phyloP scores from a whole-genome alignment of 2,888 invertebrate genomes.

The Trachelus iudaicus region DNA sequence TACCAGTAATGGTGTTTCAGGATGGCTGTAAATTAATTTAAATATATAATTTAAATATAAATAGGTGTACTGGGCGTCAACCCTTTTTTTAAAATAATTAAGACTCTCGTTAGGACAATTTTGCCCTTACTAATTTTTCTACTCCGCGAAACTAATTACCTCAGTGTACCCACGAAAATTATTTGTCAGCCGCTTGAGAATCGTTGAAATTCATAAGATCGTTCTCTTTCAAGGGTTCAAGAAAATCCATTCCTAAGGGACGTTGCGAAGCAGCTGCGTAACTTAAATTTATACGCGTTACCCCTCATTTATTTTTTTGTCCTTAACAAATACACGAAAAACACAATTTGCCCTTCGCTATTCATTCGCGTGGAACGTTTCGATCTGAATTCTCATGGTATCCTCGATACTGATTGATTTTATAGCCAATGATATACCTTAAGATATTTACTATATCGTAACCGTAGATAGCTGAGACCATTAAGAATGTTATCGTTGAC shows the following conservation, averaged over 20 bases:
- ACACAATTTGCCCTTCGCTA: neutral
- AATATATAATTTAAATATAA: neutral
- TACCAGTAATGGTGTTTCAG: neutral
- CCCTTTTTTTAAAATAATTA: neutral
- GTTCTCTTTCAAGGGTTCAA: neutral
- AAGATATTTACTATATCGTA: neutral
- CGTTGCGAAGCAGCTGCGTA: neutral
- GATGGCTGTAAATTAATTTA: neutral
- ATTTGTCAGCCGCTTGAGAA: neutral
- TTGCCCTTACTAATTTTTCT: neutral
- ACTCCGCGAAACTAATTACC: neutral
- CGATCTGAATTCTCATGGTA: neutral
- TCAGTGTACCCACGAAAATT: neutral
- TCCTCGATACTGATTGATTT: neutral
- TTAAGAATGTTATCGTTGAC: neutral
- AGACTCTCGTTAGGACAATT: neutral
- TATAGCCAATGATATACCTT: neutral
- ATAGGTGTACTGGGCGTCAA: neutral
- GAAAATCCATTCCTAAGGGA: neutral
- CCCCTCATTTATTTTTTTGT: neutral
- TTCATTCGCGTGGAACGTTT: neutral
- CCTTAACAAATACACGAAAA: neutral
- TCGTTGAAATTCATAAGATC: neutral
- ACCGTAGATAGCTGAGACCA: neutral
- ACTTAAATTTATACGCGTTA: neutral